Percentiles rank a stretch among this genome's conserved stretches.
phyloP scores from a whole-genome alignment of 2,797 vertebrate species.

The Brachymystax lenok region DNA sequence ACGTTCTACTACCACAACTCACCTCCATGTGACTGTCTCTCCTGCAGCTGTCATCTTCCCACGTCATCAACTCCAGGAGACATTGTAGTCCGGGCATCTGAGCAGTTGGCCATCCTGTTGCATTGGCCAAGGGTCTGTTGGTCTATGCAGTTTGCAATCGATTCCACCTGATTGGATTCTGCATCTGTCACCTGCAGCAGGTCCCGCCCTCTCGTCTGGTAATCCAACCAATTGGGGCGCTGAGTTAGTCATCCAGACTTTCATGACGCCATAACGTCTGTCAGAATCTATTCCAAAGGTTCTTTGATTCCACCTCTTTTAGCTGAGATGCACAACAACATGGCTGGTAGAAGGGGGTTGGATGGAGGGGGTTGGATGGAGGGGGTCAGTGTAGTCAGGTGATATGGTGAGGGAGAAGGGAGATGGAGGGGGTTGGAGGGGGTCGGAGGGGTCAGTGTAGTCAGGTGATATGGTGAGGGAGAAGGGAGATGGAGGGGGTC shows the following conservation, averaged over 20 bases:
- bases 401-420: too few species aligned
- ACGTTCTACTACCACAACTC: conserved; percentile 20
- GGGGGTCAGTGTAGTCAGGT: too few species aligned
- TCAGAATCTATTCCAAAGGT: neutral
- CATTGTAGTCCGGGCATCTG: neutral
- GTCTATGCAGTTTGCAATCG: neutral
- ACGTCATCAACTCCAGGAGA: too few species aligned
- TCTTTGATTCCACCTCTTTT: neutral
- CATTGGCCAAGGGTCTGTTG: neutral
- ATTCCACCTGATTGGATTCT: neutral
- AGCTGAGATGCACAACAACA: neutral
- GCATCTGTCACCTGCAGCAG: neutral
- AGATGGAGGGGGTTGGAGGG: too few species aligned
- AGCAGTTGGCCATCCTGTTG: neutral
- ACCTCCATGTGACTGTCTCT: conserved; percentile 25
- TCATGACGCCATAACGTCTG: conserved; percentile 5
- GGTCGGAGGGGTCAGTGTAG: too few species aligned
- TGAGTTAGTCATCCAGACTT: neutral
- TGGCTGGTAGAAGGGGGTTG: neutral
- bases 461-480: too few species aligned
- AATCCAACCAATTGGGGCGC: neutral
- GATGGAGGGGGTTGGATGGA: too few species aligned
- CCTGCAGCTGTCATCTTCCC: neutral
- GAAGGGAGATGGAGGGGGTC: too few species aligned
- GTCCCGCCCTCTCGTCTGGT: neutral